These are phyloP conservation scores for Phrixothrix hirtus DNA, from an alignment of 2,888 invertebrate species.

Conservation along the genomic window DNA sequence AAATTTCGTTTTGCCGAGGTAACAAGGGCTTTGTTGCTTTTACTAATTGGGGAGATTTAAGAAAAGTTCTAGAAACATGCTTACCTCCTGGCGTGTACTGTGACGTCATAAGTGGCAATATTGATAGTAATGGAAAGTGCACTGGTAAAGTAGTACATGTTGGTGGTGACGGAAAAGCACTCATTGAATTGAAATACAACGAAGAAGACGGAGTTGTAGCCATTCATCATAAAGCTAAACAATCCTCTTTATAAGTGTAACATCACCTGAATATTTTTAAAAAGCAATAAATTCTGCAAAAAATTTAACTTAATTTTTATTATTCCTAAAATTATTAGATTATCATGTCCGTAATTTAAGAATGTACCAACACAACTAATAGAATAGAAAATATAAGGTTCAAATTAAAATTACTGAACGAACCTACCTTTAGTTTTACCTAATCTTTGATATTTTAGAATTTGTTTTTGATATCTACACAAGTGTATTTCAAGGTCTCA, in stretches of 20 bases:
- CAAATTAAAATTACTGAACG: too few relatives aligned
- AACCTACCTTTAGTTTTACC: too few relatives aligned
- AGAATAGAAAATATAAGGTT: too few relatives aligned
- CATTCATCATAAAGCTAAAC: slow-evolving; percentile 59
- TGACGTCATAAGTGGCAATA: slow-evolving; percentile 78
- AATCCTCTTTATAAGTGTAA: neutral
- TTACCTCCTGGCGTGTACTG: slow-evolving; percentile 76
- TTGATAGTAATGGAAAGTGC: slow-evolving; percentile 62
- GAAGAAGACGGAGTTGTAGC: slow-evolving; percentile 72
- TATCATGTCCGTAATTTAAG: neutral
- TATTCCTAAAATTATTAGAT: neutral
- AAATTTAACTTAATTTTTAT: too few relatives aligned
- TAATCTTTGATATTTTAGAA: too few relatives aligned
- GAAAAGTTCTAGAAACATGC: slow-evolving; percentile 8
- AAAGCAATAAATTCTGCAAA: too few relatives aligned
- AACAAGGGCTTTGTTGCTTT: slow-evolving; percentile 71
- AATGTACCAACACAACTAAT: neutral
- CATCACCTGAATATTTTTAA: too few relatives aligned
- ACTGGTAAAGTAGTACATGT: slow-evolving; percentile 69
- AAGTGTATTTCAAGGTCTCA: too few relatives aligned
- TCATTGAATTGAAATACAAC: slow-evolving; percentile 58
- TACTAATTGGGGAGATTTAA: slow-evolving; percentile 17
- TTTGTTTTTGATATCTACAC: too few relatives aligned
- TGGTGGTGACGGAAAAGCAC: slow-evolving; percentile 61
- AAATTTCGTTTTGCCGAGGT: slow-evolving; percentile 86